Base-by-base conservation (phyloP, 2,113 vertebrate species). In the Megaptera novaeangliae region DNA sequence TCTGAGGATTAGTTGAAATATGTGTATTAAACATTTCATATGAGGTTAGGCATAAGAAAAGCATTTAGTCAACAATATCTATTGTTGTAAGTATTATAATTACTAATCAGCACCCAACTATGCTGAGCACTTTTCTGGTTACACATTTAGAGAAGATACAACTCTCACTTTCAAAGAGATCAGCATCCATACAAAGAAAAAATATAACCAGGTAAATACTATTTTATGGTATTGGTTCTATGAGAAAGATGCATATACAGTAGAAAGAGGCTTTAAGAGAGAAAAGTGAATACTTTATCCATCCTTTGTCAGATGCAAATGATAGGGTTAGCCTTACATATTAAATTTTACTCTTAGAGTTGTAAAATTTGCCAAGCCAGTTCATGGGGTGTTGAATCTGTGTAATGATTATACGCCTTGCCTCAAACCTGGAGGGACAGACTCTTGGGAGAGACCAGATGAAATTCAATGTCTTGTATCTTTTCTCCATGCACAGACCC, bases 371-470 rank as follows among this genome's bases (percentile, higher is more conserved):
- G 63, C 41, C 86, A 49, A 77, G 39, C 41, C 23, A 89, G 12
- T 66, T 88, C 57, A 80, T 39, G 13, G 64, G 44, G 2, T 52
- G 29, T 15, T 86, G 36, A 69, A 89, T 89, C 23, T 46, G 6
- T 85, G 5, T 83, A 86, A 89, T 88, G 27, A 36, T 8, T 86
- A 63, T 77, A 61, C 90, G 95, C 72, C 68, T 85, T 44, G 4
- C 59, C 31, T 46, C 88, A 92, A 88, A 59, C 9, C 1, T 92
- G 49, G 27, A 46, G 13, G 27, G 44, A 31, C 36, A 88, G 41
- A 94, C 77, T 96, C 20, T 95, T 36, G 29, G 55, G 75, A 55
- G 59, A 83, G n/a, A 91, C n/a, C 8, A 97, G 74, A 31, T n/a
- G 61, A 20, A 2, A 49, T 82, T 80, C 41, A 91, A 78, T n/a